phyloP scores from a whole-genome alignment of 1,140 invertebrate genomes.

The Aphelinus atriplicis region DNA sequence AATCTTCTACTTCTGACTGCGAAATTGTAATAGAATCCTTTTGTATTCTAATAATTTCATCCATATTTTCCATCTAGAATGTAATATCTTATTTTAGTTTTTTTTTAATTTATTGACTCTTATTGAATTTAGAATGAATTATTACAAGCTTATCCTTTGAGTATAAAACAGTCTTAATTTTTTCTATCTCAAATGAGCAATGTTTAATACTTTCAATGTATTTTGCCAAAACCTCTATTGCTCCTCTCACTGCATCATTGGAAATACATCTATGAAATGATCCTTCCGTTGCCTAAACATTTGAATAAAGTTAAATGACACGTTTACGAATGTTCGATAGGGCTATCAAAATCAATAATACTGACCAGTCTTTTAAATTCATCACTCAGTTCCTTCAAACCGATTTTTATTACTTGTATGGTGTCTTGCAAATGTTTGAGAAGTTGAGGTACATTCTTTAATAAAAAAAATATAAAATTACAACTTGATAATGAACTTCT shows the following conservation, averaged over 20 bases:
- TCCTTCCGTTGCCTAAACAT: constrained; percentile 48
- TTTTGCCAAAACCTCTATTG: constrained; percentile 50
- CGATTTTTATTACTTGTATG: constrained; percentile 49
- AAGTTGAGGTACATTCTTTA: constrained; percentile 30
- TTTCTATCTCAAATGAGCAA: constrained; percentile 53
- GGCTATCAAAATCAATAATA: constrained; percentile 15
- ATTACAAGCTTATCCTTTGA: constrained; percentile 62
- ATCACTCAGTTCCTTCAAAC: constrained; percentile 50
- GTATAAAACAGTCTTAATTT: constrained; percentile 51
- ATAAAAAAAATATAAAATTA: constrained; percentile 24
- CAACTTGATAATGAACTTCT: background rate
- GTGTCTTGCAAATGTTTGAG: constrained; percentile 51
- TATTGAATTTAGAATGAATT: constrained; percentile 20
- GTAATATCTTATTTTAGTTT: background rate
- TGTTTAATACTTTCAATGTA: constrained; percentile 49
- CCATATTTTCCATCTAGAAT: constrained; percentile 57
- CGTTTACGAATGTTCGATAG: background rate
- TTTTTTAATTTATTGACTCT: too few relatives aligned
- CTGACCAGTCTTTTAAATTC: constrained; percentile 53
- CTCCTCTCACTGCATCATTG: constrained; percentile 41
- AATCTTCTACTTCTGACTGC: constrained; percentile 56
- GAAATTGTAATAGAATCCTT: constrained; percentile 58
- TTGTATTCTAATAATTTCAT: constrained; percentile 61
- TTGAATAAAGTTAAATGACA: background rate
- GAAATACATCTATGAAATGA: constrained; percentile 40